phyloP scores from a whole-genome alignment of 2,113 vertebrate genomes.

The Vanacampus margaritifer region DNA sequence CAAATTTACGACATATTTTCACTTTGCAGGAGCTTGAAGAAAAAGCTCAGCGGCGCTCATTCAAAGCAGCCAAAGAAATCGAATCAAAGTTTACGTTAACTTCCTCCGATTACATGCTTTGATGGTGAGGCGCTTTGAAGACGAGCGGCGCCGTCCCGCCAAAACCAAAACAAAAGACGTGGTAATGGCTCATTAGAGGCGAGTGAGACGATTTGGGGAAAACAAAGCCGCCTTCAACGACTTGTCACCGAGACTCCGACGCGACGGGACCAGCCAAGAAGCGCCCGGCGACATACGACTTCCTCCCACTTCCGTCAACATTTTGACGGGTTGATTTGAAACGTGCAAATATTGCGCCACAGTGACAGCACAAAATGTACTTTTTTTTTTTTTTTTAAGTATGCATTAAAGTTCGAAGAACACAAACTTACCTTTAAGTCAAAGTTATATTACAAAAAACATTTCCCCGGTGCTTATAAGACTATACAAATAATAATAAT shows the following conservation, averaged over 20 bases:
- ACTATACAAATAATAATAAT: too few relatives aligned
- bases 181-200: conserved; percentile 74
- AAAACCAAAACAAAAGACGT: conserved; percentile 38
- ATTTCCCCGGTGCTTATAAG: too few relatives aligned
- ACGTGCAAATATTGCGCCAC: neutral
- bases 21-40: neutral
- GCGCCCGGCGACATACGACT: conserved; percentile 14
- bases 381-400: neutral
- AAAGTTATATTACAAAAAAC: too few relatives aligned
- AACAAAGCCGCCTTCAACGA: conserved; percentile 73
- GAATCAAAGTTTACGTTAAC: neutral
- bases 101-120: neutral
- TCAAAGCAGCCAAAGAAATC: neutral
- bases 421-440: too few relatives aligned
- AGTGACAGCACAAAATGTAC: too few relatives aligned
- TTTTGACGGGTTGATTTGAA: neutral
- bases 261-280: conserved; percentile 49
- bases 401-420: neutral
- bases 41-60: neutral
- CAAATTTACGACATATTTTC: too few relatives aligned
- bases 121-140: neutral
- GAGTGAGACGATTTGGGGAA: conserved; percentile 71
- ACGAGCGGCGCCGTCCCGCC: neutral
- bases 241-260: conserved; percentile 67
- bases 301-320: neutral